These are phyloP conservation scores for Myzus persicae DNA, from an alignment of 1,140 invertebrate species.

Conservation along the genomic window DNA sequence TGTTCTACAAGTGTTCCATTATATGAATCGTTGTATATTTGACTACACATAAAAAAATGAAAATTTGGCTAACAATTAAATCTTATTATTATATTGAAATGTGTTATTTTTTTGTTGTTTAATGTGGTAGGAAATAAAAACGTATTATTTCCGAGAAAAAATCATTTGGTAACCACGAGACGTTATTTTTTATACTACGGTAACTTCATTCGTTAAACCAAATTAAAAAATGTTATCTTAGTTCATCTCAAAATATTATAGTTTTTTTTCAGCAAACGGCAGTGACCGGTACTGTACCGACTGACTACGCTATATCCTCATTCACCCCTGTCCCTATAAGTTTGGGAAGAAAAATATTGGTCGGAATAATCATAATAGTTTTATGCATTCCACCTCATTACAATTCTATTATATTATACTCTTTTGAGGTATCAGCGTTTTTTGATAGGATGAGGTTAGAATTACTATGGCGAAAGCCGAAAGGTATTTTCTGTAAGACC, in stretches of 20 bases:
- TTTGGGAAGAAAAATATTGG: background rate
- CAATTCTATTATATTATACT: background rate
- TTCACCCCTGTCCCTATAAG: background rate
- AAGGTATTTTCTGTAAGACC: background rate
- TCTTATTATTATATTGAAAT: background rate
- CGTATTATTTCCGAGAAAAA: background rate
- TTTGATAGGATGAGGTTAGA: background rate
- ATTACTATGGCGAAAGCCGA: too few relatives aligned
- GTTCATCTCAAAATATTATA: background rate
- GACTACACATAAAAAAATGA: background rate
- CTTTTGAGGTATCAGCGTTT: background rate
- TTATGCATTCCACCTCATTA: background rate
- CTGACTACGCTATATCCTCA: background rate
- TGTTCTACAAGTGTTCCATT: too few relatives aligned
- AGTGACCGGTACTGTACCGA: background rate
- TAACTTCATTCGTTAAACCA: background rate
- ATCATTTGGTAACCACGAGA: background rate
- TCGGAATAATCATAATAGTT: background rate
- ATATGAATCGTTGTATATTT: too few relatives aligned
- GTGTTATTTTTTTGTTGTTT: background rate
- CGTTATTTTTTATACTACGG: background rate
- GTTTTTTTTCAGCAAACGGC: background rate
- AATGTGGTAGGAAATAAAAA: background rate
- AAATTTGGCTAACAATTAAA: background rate
- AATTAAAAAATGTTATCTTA: too few relatives aligned